Base-by-base conservation (phyloP, 2,113 vertebrate genomes). In the Otocyon megalotis region DNA sequence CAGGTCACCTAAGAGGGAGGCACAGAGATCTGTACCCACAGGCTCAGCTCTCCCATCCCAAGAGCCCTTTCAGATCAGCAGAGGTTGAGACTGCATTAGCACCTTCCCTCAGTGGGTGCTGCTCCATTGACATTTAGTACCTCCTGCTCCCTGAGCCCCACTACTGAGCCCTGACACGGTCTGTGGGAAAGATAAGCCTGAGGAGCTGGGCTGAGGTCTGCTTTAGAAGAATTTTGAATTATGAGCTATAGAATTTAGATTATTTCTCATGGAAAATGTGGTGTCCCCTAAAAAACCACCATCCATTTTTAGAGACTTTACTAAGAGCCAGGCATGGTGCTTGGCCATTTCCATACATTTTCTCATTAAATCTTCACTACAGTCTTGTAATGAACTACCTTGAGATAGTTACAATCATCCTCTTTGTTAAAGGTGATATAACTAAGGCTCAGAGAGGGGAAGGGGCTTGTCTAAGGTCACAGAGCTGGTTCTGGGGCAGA, bases 221-320 rank as follows among this genome's bases (percentile, higher is more conserved):
- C 7, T 10, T 87, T 69, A 84, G 53, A 90, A 90, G n/a, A 63
- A 22, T 32, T 35, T 62, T 53, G 19, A 79, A 72, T 85, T 96
- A 30, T 93, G 88, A 88, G 56, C 80, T 72, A 58, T 37, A 69
- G 24, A 92, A 89, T 87, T 85, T 71, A 53, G 15, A 65, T 80
- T 63, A 8, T 79, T 90, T 69, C 13, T 71, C 56, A 69, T 26
- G 91, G 37, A 85, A 97, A 54, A 85, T 65, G 58, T 20, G 8
- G n/a, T 77, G 16, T 22, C 35, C 10, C 24, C 35, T 48, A 37
- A 88, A 88, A 77, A 48, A 54, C 20, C 3, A 74, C 11, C 20
- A 62, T 30, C 54, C 3, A 60, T 60, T 81, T 79, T 50, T 4
- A 63, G 62, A 88, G 2, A 4, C 30, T 85, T 53, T 90, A 67